These are phyloP conservation scores for Euzetes globulus DNA, from an alignment of 2,888 invertebrate genomes.

Conservation along the genomic window DNA sequence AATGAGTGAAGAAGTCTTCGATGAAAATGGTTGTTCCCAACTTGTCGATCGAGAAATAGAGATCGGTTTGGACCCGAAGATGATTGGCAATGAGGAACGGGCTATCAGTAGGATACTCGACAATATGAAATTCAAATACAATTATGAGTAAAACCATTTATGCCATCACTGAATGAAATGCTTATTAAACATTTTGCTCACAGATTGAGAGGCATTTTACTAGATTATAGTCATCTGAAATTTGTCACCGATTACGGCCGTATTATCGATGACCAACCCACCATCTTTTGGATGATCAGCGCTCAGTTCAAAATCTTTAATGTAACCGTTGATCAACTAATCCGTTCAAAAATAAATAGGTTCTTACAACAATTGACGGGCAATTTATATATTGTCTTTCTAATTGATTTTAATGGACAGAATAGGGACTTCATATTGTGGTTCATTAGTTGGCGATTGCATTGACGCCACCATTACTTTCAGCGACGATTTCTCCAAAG, in stretches of 20 bases:
- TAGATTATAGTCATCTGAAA: slow-evolving; percentile 26
- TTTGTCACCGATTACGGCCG: slow-evolving; percentile 30
- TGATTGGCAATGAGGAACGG: slow-evolving; percentile 27
- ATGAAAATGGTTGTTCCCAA: slow-evolving; percentile 9
- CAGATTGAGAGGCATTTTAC: slow-evolving; percentile 32
- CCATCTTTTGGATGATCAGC: slow-evolving; percentile 29
- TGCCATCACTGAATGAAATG: neutral
- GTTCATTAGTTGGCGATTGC: slow-evolving; percentile 18
- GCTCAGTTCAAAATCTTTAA: slow-evolving; percentile 28
- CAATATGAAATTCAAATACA: slow-evolving; percentile 33
- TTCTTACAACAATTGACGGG: neutral
- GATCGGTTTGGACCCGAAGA: slow-evolving; percentile 28
- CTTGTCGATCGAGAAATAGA: slow-evolving; percentile 18
- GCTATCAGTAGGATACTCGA: slow-evolving; percentile 18
- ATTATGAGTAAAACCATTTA: slow-evolving; percentile 27
- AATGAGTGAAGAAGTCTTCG: neutral
- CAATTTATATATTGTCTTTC: neutral
- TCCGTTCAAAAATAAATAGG: slow-evolving; percentile 24
- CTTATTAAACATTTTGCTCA: neutral
- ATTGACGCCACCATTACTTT: slow-evolving; percentile 31
- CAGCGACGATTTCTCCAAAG: slow-evolving; percentile 11
- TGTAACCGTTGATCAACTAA: slow-evolving; percentile 11
- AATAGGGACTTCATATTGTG: slow-evolving; percentile 21
- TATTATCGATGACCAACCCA: slow-evolving; percentile 31
- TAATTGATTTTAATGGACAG: slow-evolving; percentile 12